Evolutionary conservation across 2,888 invertebrate species (phyloP), one percentile per base, ranked within the genome.

Genomic region (Zelleria hepariella): DNA sequence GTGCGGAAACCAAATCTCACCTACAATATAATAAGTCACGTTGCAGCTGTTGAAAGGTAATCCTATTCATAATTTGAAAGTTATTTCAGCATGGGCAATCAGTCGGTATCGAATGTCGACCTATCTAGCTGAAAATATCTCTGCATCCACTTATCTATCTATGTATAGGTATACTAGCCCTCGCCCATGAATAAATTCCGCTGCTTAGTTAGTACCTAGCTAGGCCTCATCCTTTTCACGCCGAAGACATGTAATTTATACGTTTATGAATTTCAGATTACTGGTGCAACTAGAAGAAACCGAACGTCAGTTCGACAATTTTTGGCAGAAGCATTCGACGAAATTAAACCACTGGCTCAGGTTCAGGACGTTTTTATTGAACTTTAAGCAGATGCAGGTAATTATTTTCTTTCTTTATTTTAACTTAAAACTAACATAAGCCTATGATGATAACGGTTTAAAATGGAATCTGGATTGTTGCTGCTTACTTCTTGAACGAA

Each of bases 221-320:
- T n/a, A n/a, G n/a, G n/a, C n/a, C n/a, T n/a, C n/a, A n/a, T n/a
- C n/a, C n/a, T n/a, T n/a, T n/a, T n/a, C n/a, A n/a, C n/a, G n/a
- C n/a, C n/a, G n/a, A n/a, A n/a, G n/a, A n/a, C n/a, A n/a, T n/a
- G n/a, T n/a, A n/a, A n/a, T n/a, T n/a, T n/a, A n/a, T n/a, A 42
- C 42, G 51, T 24, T 21, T 53, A 8, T 42, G 20, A 49, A 51
- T 78, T 90, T 68, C 86, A 96, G 98, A 82, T 91, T 97, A 74
- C 87, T 98, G 68, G 94, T 96, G 61, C 97, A 98, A 88, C 88
- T 98, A 74, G 97, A 97, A 80, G 98, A 98, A 90, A 98, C 98
- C 66, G 96, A 97, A 84, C 92, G 93, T 70, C 95, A 96, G 65
- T 98, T 99, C 82, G 97, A 97, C 80, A 94, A 94, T 69, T 98